Evolutionary conservation across 30 jellyfish, hydroid and myxozoan genomes (phyloP), one percentile per base, ranked within the genome.

Genomic region (Hydra vulgaris): DNA sequence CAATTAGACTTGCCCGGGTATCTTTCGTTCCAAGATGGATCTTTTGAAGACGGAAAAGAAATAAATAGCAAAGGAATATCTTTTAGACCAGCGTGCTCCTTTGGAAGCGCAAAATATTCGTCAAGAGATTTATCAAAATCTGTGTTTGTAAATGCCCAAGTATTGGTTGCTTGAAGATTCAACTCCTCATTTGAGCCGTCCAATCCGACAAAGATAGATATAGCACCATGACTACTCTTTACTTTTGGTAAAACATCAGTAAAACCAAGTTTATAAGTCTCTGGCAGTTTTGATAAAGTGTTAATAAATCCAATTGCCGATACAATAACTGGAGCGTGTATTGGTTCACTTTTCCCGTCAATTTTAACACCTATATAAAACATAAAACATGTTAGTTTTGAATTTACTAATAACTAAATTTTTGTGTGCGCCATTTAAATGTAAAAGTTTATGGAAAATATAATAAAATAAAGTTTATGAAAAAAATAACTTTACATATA

Each of bases 1-100:
- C 97, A 90, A 16, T 95, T 90, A 22, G 97, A 74, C 72, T 90
- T 90, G 15, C 96, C 96, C 7, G 97, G 97, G 76, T 66, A 86
- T 17, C 97, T 88, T 23, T 78, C 83, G 56, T 86, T 87, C 97
- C 97, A 90, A 0, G 90, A 83, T 19, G 97, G 95, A 79, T 90
- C 97, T 76, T 90, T 90, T 23, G 97, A 56, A 18, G 97, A 90
- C n/a, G 97, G 97, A 71, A 90, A 90, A 15, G 97, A 90, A 56
- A 90, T 83, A 74, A 90, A 90, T 74, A 90, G 80, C 86, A 90
- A 54, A 40, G 97, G 97, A 73, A 90, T 82, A 54, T 90, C 97
- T 21, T 53, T 71, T n/a, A 85, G 66, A 1, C 91, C 97, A 17
- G 90, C 95, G 25, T 82, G 85, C 17, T 80, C 88, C 0, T 79